These are phyloP conservation scores for Lycopodina hypogea DNA, from an alignment of 37 sponge, comb jelly and placozoan species.

Conservation along the genomic window DNA sequence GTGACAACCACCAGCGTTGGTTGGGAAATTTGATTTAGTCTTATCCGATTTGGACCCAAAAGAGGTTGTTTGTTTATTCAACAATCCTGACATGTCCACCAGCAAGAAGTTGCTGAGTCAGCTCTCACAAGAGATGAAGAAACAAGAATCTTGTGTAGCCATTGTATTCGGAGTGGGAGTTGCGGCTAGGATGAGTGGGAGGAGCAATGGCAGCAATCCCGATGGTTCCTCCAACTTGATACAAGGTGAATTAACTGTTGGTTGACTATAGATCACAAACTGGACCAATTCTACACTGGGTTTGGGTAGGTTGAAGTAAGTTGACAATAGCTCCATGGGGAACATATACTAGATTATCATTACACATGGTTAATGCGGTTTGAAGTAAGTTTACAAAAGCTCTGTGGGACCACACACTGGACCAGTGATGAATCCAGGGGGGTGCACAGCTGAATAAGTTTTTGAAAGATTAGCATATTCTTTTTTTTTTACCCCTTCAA, in stretches of 20 bases:
- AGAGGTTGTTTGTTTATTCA: conserved; percentile 26
- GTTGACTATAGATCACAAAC: too few relatives aligned
- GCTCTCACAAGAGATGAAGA: conserved; percentile 12
- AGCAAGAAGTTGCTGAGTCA: conserved; percentile 12
- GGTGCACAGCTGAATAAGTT: too few relatives aligned
- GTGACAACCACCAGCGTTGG: conserved; percentile 7
- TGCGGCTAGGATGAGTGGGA: background rate
- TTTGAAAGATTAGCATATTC: too few relatives aligned
- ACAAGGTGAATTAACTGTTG: conserved; percentile 1
- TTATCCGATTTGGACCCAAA: conserved; percentile 18
- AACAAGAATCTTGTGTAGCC: background rate
- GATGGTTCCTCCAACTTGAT: background rate
- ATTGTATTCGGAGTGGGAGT: background rate
- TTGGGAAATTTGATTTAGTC: conserved; percentile 20
- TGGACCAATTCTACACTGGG: too few relatives aligned
- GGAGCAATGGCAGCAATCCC: background rate
- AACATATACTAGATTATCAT: too few relatives aligned
- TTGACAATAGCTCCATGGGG: too few relatives aligned
- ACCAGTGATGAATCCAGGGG: too few relatives aligned
- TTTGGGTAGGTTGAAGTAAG: too few relatives aligned
- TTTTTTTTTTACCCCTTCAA: too few relatives aligned
- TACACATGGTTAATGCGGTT: too few relatives aligned
- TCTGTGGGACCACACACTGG: too few relatives aligned
- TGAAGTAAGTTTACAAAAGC: too few relatives aligned
- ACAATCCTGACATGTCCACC: background rate